Conservation (phyloP, 2,797 vertebrate species). For the Crax fasciolata region DNA sequence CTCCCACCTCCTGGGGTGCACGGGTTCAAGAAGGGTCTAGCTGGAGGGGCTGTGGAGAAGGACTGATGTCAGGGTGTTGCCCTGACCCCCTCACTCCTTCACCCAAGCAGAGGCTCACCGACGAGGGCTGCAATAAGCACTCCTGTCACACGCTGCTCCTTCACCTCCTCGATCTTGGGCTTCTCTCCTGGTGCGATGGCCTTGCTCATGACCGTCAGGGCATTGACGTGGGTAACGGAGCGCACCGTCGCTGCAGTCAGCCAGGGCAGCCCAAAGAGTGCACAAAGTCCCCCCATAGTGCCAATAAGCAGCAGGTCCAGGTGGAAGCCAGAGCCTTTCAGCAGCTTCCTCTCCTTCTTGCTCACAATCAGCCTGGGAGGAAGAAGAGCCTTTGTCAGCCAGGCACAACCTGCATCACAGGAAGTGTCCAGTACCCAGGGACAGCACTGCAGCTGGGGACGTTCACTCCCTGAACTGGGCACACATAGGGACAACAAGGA, state of each 20-base stretch:
- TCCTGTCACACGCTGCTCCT: conserved; percentile 93
- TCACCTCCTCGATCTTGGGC: conserved; percentile 88
- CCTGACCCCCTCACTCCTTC: not conserved
- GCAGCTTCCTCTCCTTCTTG: conserved; percentile 93
- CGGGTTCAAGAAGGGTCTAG: not conserved
- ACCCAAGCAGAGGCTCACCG: conserved; percentile 83
- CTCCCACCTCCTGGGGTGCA: not conserved
- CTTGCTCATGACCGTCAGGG: conserved; percentile 97
- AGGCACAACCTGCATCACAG: not conserved
- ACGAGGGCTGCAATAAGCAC: conserved; percentile 92
- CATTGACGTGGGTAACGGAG: conserved; percentile 96
- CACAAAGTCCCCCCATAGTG: conserved; percentile 92
- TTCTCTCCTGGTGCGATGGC: conserved; percentile 95
- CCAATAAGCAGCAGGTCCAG: conserved; percentile 96
- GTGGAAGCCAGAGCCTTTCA: conserved; percentile 98
- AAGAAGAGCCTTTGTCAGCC: not conserved
- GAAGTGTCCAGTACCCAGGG: not conserved
- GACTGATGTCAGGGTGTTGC: accelerated
- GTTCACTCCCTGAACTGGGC: not conserved
- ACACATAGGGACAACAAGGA: not conserved
- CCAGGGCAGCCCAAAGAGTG: conserved; percentile 96
- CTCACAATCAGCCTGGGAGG: conserved; percentile 92
- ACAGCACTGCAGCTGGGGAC: not conserved
- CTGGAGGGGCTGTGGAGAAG: not conserved
- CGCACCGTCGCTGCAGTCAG: conserved; percentile 96